Conservation (phyloP, 2,888 invertebrate genomes). For the Eutolmus rufibarbis region DNA sequence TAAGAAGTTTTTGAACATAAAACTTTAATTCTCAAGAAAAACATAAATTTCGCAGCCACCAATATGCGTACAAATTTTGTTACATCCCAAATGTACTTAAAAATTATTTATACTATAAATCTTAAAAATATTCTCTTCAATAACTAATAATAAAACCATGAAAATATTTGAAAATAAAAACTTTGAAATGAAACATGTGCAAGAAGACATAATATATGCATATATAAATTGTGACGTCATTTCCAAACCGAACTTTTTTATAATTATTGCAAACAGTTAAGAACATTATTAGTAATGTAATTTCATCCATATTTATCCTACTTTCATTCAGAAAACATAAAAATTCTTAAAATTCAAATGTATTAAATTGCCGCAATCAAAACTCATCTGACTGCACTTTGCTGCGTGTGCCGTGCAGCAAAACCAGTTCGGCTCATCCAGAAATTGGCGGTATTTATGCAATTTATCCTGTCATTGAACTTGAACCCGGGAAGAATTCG, state of each 20-base stretch:
- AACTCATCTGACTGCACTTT: not conserved
- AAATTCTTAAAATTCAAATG: not conserved
- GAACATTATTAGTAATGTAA: not conserved
- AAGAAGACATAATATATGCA: too few species aligned
- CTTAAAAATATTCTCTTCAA: too few species aligned
- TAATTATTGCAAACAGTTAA: not conserved
- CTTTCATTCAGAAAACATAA: not conserved
- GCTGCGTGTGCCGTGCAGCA: too few species aligned
- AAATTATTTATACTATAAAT: too few species aligned
- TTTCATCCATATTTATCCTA: not conserved
- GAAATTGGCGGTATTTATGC: not conserved
- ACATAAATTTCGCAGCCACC: too few species aligned
- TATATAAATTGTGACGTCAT: not conserved
- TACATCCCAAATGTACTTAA: too few species aligned
- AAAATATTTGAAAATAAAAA: too few species aligned
- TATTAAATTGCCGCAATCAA: not conserved
- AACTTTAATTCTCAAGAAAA: too few species aligned
- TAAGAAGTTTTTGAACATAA: too few species aligned
- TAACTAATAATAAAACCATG: too few species aligned
- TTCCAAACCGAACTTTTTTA: not conserved
- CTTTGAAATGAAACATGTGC: too few species aligned
- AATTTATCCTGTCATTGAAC: slow-evolving; percentile 14
- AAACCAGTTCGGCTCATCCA: not conserved
- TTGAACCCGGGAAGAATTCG: not conserved
- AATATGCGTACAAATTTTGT: too few species aligned